A percentile compares a stretch with the other conserved stretches of the same genome.
phyloP scores from a whole-genome alignment of 1,140 invertebrate genomes.

The Aphelenchoides besseyi region DNA sequence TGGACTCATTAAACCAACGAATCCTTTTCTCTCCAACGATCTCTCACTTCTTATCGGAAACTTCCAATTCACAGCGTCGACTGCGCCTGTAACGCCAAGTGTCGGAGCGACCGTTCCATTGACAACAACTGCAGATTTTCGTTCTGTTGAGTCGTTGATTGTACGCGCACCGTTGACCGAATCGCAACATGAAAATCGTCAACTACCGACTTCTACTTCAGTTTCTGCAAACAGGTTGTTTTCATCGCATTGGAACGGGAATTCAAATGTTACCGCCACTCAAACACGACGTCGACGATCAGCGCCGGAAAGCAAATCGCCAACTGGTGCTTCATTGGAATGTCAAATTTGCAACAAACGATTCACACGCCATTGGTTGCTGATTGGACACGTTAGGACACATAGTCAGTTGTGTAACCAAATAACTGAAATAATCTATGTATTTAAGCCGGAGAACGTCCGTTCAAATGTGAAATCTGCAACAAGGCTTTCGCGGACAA shows the following conservation, averaged over 20 bases:
- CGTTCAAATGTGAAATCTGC: constrained; percentile 89
- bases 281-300: neutral
- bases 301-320: neutral
- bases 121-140: neutral
- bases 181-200: neutral
- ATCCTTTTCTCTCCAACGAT: neutral
- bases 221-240: neutral
- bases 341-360: constrained; percentile 78
- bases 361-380: constrained; percentile 87
- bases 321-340: neutral
- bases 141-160: neutral
- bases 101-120: neutral
- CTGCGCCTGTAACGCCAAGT: too few relatives aligned
- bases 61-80: too few relatives aligned
- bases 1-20: neutral
- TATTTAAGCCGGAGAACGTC: constrained; percentile 69
- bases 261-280: neutral
- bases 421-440: neutral
- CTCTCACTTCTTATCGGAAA: neutral
- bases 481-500: constrained; percentile 79
- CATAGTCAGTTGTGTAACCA: constrained; percentile 68
- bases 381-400: constrained; percentile 88
- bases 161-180: neutral
- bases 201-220: neutral
- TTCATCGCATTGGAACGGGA: neutral